A percentile compares a stretch with the other conserved stretches of the same genome.
phyloP scores from a whole-genome alignment of 2,113 vertebrate genomes.

The Lucifuga dentata region DNA sequence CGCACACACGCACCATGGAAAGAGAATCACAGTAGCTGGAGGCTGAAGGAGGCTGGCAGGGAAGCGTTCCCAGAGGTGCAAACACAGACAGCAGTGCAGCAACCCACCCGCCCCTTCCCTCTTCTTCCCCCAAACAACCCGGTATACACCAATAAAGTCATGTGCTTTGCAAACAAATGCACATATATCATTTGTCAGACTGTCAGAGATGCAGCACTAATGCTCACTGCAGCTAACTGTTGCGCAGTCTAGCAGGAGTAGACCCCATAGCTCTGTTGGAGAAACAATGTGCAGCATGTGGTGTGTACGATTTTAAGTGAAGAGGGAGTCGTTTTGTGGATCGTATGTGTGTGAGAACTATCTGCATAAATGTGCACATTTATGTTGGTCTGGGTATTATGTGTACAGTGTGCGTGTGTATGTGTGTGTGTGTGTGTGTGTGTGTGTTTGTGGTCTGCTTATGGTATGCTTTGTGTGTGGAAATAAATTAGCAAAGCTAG shows the following conservation, averaged over 20 bases:
- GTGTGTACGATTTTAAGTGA: conserved; percentile 32
- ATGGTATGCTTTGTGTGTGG: conserved; percentile 52
- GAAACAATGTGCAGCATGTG: conserved; percentile 14
- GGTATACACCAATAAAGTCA: conserved; percentile 55
- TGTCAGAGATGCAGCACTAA: conserved; percentile 22
- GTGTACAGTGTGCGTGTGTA: background rate
- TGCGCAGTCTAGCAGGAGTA: conserved; percentile 52
- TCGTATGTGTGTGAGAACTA: conserved; percentile 1
- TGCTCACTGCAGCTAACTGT: conserved; percentile 64
- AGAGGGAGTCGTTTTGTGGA: conserved; percentile 8
- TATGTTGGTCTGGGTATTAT: too few relatives aligned
- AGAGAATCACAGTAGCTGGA: conserved; percentile 38
- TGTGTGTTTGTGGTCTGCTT: conserved; percentile 36
- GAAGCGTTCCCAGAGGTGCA: conserved; percentile 54
- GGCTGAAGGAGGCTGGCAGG: conserved; percentile 53
- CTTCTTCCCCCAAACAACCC: conserved; percentile 22
- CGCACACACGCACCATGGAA: conserved; percentile 15
- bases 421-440: conserved; percentile 11
- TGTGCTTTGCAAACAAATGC: conserved; percentile 47
- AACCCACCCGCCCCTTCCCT: conserved; percentile 10
- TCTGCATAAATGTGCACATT: conserved; percentile 24
- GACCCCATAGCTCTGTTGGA: conserved; percentile 39
- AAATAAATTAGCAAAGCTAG: conserved; percentile 85
- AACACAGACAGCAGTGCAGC: conserved; percentile 45
- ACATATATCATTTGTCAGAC: conserved; percentile 47